Evolutionary conservation across 2,113 vertebrate genomes (phyloP), one percentile per base, ranked within the genome.

Genomic region (Spea multiplicata): DNA sequence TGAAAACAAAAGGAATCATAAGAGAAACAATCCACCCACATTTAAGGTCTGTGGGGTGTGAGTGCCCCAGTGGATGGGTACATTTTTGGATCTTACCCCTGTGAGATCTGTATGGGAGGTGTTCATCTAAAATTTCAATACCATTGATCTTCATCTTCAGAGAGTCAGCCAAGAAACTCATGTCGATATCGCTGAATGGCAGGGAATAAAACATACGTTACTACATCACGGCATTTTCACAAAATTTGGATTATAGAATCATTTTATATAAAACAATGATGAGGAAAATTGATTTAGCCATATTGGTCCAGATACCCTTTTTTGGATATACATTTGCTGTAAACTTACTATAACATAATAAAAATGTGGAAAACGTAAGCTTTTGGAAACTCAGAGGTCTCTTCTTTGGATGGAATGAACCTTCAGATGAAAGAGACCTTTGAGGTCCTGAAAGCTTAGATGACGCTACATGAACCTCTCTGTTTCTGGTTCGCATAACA

Each of bases 71-170:
- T 5, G 7, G 50, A 16, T 46, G 9, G 50, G 17, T 8, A 67
- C 5, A 6, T 16, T 14, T 12, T 53, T 6, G 12, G 0, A 48
- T 53, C 82, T 75, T 84, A 91, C 88, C 88, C 6, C 83, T 83
- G 73, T 82, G 81, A 72, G 83, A 88, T 76, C 74, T 75, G 62
- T 88, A 90, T 47, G 85, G 85, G 73, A 87, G 71, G 52, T 82
- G 85, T 0, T 81, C 78, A 71, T 2, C 69, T 70, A 66, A 9
- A 46, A 3, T 3, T 80, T 85, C 49, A 17, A 85, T 74, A 64
- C 84, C 85, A 84, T 91, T 86, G 65, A 91, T 84, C 73, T 81
- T 87, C 82, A 89, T 3, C 64, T 84, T 84, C 71, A 82, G 8
- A 44, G 44, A 8, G 74, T 81, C 86, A 70, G 82, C 73, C 49